These are phyloP conservation scores for Phrynosoma platyrhinos DNA, from an alignment of 2,113 vertebrate species.

Conservation along the genomic window DNA sequence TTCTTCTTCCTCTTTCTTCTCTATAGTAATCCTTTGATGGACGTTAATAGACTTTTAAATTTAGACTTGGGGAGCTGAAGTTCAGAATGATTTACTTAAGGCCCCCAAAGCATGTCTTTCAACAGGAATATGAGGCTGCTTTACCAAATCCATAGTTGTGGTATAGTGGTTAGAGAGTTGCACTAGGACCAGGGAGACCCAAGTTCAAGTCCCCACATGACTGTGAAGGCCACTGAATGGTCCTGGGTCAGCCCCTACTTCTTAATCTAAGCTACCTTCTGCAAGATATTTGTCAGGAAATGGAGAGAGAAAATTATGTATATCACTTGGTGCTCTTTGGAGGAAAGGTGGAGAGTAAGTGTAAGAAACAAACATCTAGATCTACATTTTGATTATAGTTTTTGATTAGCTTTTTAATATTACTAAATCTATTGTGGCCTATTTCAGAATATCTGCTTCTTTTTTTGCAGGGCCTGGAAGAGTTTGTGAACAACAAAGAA, in stretches of 20 bases:
- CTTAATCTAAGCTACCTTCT: background rate
- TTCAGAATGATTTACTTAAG: background rate
- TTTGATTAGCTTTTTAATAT: background rate
- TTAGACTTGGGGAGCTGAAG: background rate
- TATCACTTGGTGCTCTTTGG: background rate
- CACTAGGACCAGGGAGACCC: too few species aligned
- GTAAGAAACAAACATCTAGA: background rate
- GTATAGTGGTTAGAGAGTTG: too few species aligned
- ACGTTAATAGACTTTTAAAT: background rate
- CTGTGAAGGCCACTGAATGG: too few species aligned
- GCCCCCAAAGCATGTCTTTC: too few species aligned
- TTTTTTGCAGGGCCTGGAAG: constrained; percentile 84
- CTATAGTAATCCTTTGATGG: background rate
- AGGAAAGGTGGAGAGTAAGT: background rate
- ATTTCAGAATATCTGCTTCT: background rate
- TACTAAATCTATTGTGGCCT: background rate
- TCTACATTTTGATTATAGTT: background rate
- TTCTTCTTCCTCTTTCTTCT: background rate
- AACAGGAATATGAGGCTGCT: background rate
- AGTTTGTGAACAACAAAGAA: constrained; percentile 83
- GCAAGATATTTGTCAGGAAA: background rate
- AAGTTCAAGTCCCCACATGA: too few species aligned
- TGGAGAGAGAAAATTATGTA: background rate
- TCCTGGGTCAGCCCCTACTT: background rate
- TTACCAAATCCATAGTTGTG: background rate